Base-by-base conservation (phyloP, 2,888 invertebrate genomes). In the Drosophila prostipennis region DNA sequence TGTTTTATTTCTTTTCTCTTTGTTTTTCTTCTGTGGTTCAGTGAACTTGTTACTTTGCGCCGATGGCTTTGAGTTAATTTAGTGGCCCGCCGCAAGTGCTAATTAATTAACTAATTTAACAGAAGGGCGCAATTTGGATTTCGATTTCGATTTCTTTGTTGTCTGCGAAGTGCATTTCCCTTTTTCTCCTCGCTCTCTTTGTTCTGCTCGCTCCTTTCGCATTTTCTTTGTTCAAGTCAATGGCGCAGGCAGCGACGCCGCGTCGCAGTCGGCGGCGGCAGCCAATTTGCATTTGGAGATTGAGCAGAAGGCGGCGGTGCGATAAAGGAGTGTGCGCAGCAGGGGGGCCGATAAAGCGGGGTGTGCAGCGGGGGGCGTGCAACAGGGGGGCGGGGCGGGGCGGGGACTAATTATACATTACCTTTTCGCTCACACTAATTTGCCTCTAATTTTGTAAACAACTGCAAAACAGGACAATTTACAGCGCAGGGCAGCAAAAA, bases 111-210 rank as follows among this genome's bases (percentile, higher is more conserved):
- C 46, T 29, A 46, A 46, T 46, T 46, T 10, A 32, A 32, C 29
- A 32, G 46, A 46, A 46, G 46, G 46, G 46, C 29, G 46, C 46
- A 34, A 34, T 34, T 34, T 11, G 4, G 11, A 51, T 32, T 34
- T 11, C 11, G 11, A 51, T 26, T 45, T 16, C 36, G 40, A 67
- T 52, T 49, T 76, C 86, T 86, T 79, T 79, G 79, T 79, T 79
- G 86, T 79, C 79, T 79, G 79, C 46, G 60, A 68, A 84, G 69
- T 85, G 86, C 82, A 85, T 76, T 82, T 79, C 73, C 80, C 79
- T 68, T 71, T 78, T 46, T 19, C 19, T 19, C 4, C 49, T 36
- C 32, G 10, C 43, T 10, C 29, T 56, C 55, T 57, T 64, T 64
- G 64, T 64, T 64, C 64, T 53, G 64, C n/a, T 19, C 36, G 53